These are phyloP conservation scores for Phaethornis superciliosus DNA, from an alignment of 2,113 vertebrate genomes.

Conservation along the genomic window DNA sequence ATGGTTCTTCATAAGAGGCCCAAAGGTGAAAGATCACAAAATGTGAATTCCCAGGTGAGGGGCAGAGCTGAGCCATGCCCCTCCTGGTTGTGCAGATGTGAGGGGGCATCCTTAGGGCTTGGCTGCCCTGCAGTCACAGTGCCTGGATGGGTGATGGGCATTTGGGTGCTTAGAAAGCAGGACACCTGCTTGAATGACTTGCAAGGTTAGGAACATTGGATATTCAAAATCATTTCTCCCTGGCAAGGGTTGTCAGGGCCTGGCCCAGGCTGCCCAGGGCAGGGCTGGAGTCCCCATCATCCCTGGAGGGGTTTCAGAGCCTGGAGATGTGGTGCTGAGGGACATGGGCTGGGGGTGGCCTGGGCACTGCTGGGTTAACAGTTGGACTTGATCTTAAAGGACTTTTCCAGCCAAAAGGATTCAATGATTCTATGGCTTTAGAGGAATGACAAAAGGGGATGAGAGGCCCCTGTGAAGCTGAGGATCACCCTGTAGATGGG, in stretches of 20 bases:
- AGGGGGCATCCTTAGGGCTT: fast-evolving
- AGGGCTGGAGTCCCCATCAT: no score
- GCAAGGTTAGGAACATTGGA: not conserved
- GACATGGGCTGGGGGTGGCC: no score
- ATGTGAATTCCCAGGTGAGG: not conserved
- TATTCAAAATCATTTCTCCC: no score
- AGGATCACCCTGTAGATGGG: not conserved
- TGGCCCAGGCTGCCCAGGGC: no score
- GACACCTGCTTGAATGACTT: not conserved
- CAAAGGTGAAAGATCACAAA: not conserved
- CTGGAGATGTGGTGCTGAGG: no score
- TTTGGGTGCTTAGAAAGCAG: not conserved
- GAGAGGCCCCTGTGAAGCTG: not conserved
- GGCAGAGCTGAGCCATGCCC: not conserved
- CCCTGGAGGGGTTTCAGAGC: no score
- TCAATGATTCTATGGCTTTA: no score
- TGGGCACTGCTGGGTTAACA: no score
- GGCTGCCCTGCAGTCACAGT: no score
- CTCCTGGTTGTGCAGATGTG: not conserved
- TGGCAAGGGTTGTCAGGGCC: no score
- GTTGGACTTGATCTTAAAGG: no score
- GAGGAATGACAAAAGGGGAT: not conserved
- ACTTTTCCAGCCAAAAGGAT: no score
- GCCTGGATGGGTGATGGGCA: not conserved
- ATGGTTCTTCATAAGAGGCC: not conserved